phyloP scores from a whole-genome alignment of 2,113 vertebrate genomes.

The Anguilla rostrata region DNA sequence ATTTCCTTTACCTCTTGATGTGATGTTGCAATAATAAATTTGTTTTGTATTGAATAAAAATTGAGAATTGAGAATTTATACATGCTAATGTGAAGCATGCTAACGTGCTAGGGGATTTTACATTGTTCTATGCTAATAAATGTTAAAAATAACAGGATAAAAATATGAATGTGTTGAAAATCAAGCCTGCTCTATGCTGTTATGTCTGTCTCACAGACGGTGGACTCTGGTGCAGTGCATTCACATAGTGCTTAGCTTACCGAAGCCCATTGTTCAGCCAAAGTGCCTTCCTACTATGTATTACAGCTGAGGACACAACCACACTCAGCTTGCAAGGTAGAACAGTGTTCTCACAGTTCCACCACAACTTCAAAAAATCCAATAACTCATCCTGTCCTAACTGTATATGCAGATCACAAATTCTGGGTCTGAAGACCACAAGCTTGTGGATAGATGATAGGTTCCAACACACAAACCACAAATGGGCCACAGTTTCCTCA shows the following conservation, averaged over 20 bases:
- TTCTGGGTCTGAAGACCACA: slow-evolving; percentile 23
- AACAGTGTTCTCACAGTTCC: not conserved
- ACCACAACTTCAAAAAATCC: not conserved
- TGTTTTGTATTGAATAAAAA: no score
- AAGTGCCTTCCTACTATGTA: not conserved
- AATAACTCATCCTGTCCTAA: not conserved
- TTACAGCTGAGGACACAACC: not conserved
- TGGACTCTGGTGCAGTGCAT: no score
- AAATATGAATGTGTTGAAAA: no score
- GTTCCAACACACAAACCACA: slow-evolving; percentile 19
- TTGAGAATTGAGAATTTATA: not conserved
- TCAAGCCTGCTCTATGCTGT: no score
- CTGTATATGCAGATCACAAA: slow-evolving; percentile 4
- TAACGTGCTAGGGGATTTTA: not conserved
- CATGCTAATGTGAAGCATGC: not conserved
- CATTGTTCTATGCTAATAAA: not conserved
- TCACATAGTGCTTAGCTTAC: not conserved
- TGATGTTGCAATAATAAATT: no score
- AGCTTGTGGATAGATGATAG: slow-evolving; percentile 14
- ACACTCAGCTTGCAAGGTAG: slow-evolving; percentile 7
- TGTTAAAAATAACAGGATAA: no score
- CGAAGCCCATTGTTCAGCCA: not conserved
- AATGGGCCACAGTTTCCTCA: not conserved
- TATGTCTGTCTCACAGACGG: no score
- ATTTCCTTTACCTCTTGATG: no score